phyloP scores from a whole-genome alignment of 2,888 invertebrate genomes.

The Orchesella flavescens region DNA sequence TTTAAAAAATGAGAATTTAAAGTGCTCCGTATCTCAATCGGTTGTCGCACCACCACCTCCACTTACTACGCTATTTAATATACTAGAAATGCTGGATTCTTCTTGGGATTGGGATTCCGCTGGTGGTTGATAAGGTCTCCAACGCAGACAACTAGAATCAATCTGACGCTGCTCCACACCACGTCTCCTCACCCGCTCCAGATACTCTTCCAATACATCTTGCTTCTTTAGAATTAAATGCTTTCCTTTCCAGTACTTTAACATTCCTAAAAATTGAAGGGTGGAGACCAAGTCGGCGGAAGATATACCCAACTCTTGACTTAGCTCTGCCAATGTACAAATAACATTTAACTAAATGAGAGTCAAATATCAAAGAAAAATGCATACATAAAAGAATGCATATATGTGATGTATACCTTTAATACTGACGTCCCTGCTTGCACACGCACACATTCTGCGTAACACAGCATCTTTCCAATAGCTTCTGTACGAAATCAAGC shows the following conservation, averaged over 20 bases:
- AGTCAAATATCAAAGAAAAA: neutral
- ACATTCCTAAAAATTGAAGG: constrained; percentile 94
- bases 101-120: constrained; percentile 62
- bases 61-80: constrained; percentile 63
- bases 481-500: constrained; percentile 96
- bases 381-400: too few species aligned
- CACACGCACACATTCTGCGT: constrained; percentile 90
- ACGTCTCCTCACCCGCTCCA: constrained; percentile 85
- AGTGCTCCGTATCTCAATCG: constrained; percentile 27
- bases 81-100: constrained; percentile 60
- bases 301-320: constrained; percentile 70
- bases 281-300: constrained; percentile 93
- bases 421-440: constrained; percentile 91
- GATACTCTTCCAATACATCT: constrained; percentile 95
- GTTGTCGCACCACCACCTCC: constrained; percentile 59
- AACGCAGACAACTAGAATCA: constrained; percentile 89
- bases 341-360: neutral
- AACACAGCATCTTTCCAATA: constrained; percentile 99
- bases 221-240: constrained; percentile 96
- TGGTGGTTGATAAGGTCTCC: constrained; percentile 81
- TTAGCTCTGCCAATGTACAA: constrained; percentile 63
- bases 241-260: constrained; percentile 99
- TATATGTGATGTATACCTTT: constrained; percentile 79
- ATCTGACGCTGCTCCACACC: constrained; percentile 89
- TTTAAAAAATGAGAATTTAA: too few species aligned